Percentiles rank a stretch among this genome's conserved stretches.
phyloP scores from a whole-genome alignment of 2,797 vertebrate genomes.

The Syngnathus rostellatus region DNA sequence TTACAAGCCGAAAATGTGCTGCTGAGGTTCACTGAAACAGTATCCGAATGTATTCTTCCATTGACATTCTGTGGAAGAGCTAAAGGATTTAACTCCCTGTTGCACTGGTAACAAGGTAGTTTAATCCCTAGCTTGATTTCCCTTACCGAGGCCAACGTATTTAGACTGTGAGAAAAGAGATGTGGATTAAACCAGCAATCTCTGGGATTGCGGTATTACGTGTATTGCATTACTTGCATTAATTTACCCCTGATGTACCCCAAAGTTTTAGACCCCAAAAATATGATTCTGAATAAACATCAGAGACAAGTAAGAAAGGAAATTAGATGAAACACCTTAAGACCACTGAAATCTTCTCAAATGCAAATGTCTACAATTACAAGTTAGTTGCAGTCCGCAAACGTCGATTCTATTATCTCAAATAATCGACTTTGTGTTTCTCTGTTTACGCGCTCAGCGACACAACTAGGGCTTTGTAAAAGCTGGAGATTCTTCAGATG shows the following conservation, averaged over 20 bases:
- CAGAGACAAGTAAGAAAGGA: background rate
- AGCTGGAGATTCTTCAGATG: background rate
- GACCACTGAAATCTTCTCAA: background rate
- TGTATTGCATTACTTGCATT: background rate
- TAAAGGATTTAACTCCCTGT: conserved; percentile 15
- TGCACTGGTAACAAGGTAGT: conserved; percentile 2
- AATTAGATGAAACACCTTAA: background rate
- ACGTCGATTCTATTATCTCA: background rate
- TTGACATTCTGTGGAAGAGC: conserved; percentile 17
- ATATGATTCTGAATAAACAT: background rate
- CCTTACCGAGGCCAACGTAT: background rate
- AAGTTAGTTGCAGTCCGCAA: background rate
- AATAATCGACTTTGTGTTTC: background rate
- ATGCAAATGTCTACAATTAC: background rate
- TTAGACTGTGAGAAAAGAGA: conserved; percentile 9
- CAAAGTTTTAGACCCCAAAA: too few relatives aligned
- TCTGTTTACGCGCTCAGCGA: background rate
- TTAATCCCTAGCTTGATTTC: conserved; percentile 2
- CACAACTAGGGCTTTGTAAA: background rate
- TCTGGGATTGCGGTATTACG: background rate
- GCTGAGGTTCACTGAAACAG: background rate
- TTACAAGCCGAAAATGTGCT: background rate
- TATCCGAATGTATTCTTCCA: background rate
- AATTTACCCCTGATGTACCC: background rate
- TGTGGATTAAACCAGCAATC: background rate